Conservation (phyloP, 2,797 vertebrate genomes). For the Numenius phaeopus region DNA sequence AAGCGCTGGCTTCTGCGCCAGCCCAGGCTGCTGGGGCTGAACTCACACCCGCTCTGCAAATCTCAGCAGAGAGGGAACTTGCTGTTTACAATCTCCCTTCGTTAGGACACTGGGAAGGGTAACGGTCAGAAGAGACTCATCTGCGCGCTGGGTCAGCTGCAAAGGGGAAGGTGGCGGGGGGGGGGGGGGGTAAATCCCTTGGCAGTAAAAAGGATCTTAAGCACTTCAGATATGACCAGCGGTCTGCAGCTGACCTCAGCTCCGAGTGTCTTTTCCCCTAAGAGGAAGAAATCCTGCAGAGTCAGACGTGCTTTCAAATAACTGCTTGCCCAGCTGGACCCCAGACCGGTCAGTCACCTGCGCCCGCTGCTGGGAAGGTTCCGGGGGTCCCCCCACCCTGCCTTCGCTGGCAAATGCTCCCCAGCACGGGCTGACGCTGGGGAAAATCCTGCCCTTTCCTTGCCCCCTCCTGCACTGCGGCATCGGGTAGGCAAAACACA, state of each 20-base stretch:
- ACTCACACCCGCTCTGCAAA: neutral
- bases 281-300: neutral
- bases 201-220: neutral
- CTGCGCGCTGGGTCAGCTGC: neutral
- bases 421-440: accelerated
- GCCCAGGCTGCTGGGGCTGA: neutral
- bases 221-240: accelerated
- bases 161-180: neutral
- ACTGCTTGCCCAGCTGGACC: neutral
- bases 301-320: neutral
- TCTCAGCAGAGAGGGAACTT: neutral
- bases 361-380: neutral
- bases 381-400: neutral
- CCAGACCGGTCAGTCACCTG: neutral
- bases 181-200: neutral
- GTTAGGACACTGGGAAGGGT: accelerated
- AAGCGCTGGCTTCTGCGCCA: neutral
- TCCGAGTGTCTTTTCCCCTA: accelerated
- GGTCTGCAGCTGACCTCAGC: neutral
- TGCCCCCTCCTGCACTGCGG: neutral
- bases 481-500: neutral
- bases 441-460: neutral
- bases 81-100: neutral
- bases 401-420: accelerated
- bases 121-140: accelerated